Evolutionary conservation across 2,113 vertebrate genomes (phyloP).

Genomic region (Ranitomeya variabilis): DNA sequence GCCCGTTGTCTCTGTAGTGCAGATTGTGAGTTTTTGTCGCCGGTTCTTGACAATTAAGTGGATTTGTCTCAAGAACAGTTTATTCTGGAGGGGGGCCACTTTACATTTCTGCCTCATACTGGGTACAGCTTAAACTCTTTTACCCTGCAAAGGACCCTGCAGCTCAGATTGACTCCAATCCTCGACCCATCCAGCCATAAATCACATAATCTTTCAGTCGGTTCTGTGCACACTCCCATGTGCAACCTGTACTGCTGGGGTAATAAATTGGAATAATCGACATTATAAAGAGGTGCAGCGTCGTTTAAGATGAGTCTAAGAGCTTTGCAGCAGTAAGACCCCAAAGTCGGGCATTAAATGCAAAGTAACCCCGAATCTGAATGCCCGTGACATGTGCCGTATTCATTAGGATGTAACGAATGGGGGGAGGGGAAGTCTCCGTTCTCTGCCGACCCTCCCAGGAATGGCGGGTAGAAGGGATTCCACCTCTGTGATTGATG

Average conservation of each 20-base stretch:
- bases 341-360: slow-evolving; percentile 38
- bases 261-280: slow-evolving; percentile 51
- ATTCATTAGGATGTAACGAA: slow-evolving; percentile 43
- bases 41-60: background rate
- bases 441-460: background rate
- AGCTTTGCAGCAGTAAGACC: slow-evolving; percentile 44
- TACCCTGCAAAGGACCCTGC: background rate
- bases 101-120: background rate
- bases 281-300: slow-evolving; percentile 43
- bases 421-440: background rate
- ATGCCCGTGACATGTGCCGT: slow-evolving; percentile 3
- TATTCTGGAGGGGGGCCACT: background rate
- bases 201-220: background rate
- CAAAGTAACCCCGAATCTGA: slow-evolving; percentile 1
- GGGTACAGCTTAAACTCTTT: background rate
- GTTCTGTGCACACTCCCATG: slow-evolving; percentile 30
- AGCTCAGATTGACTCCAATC: background rate
- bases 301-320: slow-evolving; percentile 53
- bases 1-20: background rate
- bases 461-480: background rate
- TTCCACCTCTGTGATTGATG: slow-evolving; percentile 32
- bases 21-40: background rate
- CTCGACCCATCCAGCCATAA: background rate
- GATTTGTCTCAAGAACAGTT: background rate
- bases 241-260: slow-evolving; percentile 33